Evolutionary conservation across 2,113 vertebrate genomes (phyloP).

Genomic region (Motacilla alba): DNA sequence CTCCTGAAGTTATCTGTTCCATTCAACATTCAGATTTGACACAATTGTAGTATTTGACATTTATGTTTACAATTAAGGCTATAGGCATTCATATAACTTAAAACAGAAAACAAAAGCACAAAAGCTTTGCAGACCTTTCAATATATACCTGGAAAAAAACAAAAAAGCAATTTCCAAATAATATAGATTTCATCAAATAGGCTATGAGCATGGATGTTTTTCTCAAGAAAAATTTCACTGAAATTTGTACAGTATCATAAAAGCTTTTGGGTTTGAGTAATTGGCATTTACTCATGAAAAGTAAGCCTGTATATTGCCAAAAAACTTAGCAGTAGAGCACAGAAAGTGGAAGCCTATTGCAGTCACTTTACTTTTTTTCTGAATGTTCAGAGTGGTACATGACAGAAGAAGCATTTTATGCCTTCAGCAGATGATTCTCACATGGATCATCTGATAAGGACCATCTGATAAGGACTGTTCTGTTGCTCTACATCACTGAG

Average conservation of each 20-base stretch:
- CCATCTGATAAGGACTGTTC: constrained; percentile 15
- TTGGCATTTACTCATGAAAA: not conserved
- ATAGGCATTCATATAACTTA: not conserved
- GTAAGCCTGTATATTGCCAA: not conserved
- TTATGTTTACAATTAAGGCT: not conserved
- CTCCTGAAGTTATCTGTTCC: not conserved
- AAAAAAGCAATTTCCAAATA: not conserved
- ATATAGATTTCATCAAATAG: not conserved
- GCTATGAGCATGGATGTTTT: not conserved
- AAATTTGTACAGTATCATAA: not conserved
- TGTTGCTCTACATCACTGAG: not conserved
- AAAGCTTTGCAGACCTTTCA: not conserved
- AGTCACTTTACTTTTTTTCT: not conserved
- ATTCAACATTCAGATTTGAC: not conserved
- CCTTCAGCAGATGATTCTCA: not conserved
- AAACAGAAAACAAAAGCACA: not conserved
- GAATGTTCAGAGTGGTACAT: not conserved
- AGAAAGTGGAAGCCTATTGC: not conserved
- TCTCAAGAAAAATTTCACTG: not conserved
- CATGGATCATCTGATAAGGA: not conserved
- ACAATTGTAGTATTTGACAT: not conserved
- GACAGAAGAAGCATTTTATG: not conserved
- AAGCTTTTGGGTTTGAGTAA: not conserved
- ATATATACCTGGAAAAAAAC: not conserved
- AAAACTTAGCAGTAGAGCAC: not conserved